Base-by-base conservation (phyloP, 1,140 invertebrate genomes). In the Plodia interpunctella region DNA sequence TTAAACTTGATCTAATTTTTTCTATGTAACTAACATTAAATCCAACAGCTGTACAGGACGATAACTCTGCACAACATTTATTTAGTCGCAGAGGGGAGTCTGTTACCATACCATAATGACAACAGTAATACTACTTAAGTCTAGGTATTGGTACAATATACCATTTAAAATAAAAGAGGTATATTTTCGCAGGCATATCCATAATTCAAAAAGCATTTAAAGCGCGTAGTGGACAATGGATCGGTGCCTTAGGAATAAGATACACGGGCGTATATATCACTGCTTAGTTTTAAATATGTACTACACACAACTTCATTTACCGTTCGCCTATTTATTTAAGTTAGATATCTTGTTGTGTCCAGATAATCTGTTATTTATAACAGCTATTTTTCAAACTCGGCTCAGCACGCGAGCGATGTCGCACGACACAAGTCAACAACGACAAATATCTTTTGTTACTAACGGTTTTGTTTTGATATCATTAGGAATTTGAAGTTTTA, bases 331-430 rank as follows among this genome's bases (percentile, higher is more conserved):
- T 83, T 82, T 84, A 82, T 82, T 77, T 82, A 65, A 73, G 70
- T 76, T 73, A 78, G 66, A 73, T 79, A 84, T 84, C 80, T 81
- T 68, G 73, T 79, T 78, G 80, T 74, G 74, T 74, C 74, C 67
- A 71, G 80, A 81, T 86, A 86, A 87, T 86, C 84, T 71, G 76
- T 84, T 87, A 87, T 87, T 86, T 83, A 87, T 86, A 77, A 76
- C 55, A 25, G 63, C 65, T 60, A 86, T 87, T 84, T 86, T 76
- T 87, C 82, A 87, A 76, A 74, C 63, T 25, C 2, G 59, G 54
- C 62, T 55, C 64, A 77, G 80, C 80, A 83, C 81, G 80, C 81
- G 81, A 75, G 78, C 62, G 35, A 52, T 75, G 76, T 80, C 76
- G 55, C 62, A 70, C 73, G 60, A 73, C 62, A 67, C 2, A 2